These are phyloP conservation scores for Thymelicus acteon DNA, from an alignment of 2,888 invertebrate genomes.

Conservation along the genomic window DNA sequence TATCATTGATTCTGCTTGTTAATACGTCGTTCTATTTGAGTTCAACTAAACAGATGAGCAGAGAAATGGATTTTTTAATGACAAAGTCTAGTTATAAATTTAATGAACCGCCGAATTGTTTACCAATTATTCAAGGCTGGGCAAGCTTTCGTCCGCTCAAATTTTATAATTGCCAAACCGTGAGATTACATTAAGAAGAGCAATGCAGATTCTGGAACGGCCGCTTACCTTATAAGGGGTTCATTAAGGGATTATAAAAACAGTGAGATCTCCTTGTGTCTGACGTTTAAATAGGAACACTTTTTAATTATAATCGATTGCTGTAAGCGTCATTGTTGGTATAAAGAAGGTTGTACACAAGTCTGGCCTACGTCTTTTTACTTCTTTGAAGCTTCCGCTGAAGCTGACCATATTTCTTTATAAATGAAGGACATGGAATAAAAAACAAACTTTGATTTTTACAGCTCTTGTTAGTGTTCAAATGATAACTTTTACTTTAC, in stretches of 20 bases:
- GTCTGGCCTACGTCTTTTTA: no score
- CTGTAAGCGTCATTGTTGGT: constrained; percentile 40
- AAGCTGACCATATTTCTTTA: no score
- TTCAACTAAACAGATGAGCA: no score
- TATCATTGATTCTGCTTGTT: no score
- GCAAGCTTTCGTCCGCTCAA: constrained; percentile 40
- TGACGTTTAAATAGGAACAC: constrained; percentile 68
- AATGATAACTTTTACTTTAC: no score
- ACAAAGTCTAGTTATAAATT: no score
- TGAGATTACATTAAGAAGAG: constrained; percentile 61
- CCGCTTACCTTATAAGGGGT: constrained; percentile 66
- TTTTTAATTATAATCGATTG: constrained; percentile 67
- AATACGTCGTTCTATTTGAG: no score
- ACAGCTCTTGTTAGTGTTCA: no score
- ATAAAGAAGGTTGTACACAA: not conserved
- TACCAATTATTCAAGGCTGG: constrained; percentile 59
- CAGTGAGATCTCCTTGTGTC: constrained; percentile 53
- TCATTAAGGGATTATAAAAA: constrained; percentile 75
- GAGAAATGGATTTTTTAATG: no score
- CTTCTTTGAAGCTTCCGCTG: no score
- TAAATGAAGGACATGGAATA: no score
- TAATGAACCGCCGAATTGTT: constrained; percentile 51
- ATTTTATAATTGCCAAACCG: constrained; percentile 44
- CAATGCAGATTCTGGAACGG: constrained; percentile 76
- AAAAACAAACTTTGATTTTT: no score